phyloP scores from a whole-genome alignment of 1,140 invertebrate species.

The Phthorimaea operculella region DNA sequence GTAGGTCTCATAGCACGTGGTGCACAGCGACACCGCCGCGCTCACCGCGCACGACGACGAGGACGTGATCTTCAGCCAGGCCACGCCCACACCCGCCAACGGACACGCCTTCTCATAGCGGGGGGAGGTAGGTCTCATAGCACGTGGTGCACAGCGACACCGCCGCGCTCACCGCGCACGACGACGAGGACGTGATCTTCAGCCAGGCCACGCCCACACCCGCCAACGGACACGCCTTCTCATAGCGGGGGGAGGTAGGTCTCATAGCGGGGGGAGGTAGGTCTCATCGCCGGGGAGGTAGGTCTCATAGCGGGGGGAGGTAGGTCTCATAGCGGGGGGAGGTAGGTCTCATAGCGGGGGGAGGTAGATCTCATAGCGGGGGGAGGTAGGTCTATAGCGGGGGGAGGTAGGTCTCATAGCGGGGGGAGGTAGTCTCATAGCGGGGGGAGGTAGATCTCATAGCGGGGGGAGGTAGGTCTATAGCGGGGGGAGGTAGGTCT shows the following conservation, averaged over 20 bases:
- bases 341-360: too few species aligned
- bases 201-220: conserved; percentile 74
- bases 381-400: too few species aligned
- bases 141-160: conserved; percentile 68
- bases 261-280: too few species aligned
- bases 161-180: conserved; percentile 49
- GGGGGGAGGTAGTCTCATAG: too few species aligned
- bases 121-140: background rate
- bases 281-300: too few species aligned
- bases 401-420: too few species aligned
- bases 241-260: conserved; percentile 33
- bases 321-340: too few species aligned
- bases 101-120: conserved; percentile 50
- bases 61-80: conserved; percentile 77
- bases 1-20: conserved; percentile 12
- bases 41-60: conserved; percentile 65
- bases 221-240: conserved; percentile 42
- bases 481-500: background rate
- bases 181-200: conserved; percentile 74
- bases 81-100: conserved; percentile 58
- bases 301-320: too few species aligned
- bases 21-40: conserved; percentile 69
- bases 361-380: too few species aligned
- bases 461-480: too few species aligned
- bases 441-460: too few species aligned